Base-by-base conservation (phyloP, 2,888 invertebrate genomes). In the Macroteleia sp. region DNA sequence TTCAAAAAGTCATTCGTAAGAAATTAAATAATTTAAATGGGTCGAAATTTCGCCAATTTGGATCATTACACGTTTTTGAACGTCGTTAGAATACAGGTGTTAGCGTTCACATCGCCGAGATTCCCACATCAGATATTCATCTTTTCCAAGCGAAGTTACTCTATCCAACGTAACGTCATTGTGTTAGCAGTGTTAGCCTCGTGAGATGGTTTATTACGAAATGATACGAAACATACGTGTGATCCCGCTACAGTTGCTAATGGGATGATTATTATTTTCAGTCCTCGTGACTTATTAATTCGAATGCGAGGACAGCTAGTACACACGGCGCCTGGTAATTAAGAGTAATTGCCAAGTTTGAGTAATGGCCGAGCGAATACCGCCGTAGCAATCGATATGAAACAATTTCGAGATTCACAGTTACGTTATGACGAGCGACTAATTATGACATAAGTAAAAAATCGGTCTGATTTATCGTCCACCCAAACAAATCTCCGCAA, bases 151-250 rank as follows among this genome's bases (percentile, higher is more conserved):
- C 66, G n/a, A 48, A 73, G 59, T 77, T 74, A 64, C 77, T 69
- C 85, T 86, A 84, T 86, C 86, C 85, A 88, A 86, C 81, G 80
- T 80, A 54, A 83, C 83, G 71, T 82, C 64, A 82, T 83, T 84
- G 83, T 81, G 74, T 69, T 75, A 57, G 79, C 81, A 83, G 83
- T 84, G 83, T 87, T 83, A 80, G 79, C 83, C 84, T 79, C 86
- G 86, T 87, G 89, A 76, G 88, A 88, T 77, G 82, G 56, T 73
- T 73, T 70, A 76, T 89, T 87, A 84, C 82, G 87, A 88, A 88
- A 90, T 84, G 81, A 78, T 81, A 82, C 76, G 54, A 73, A 71
- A 67, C 77, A 64, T 48, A 62, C 57, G 52, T 56, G 62, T 61
- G 66, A 50, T 76, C 57, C 59, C 57, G 64, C 48, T 42, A 64